phyloP scores from a whole-genome alignment of 2,113 vertebrate genomes.

The Dascyllus trimaculatus region DNA sequence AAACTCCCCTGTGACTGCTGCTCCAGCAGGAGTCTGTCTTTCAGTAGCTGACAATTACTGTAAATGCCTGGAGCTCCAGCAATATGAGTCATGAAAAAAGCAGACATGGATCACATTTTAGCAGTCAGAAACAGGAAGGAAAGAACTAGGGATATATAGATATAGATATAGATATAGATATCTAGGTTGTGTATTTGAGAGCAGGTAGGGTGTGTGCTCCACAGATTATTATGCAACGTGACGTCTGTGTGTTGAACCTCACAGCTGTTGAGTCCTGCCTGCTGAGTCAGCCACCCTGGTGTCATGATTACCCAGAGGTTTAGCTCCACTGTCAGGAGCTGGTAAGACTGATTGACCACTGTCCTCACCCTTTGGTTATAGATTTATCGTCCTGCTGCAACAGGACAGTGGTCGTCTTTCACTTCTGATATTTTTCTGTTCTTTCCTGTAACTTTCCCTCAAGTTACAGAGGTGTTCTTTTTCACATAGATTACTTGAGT shows the following conservation, averaged over 20 bases:
- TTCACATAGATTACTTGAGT: too few species aligned
- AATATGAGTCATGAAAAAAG: constrained; percentile 5
- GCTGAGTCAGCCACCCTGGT: constrained; percentile 48
- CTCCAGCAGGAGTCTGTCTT: background rate
- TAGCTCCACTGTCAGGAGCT: constrained; percentile 8
- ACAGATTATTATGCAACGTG: constrained; percentile 9
- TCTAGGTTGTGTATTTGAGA: too few species aligned
- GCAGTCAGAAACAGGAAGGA: background rate
- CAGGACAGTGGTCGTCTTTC: background rate
- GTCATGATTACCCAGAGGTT: constrained; percentile 17
- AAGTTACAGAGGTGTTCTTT: background rate
- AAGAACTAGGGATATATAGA: background rate
- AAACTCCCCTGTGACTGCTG: background rate
- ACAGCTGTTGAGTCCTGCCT: constrained; percentile 19
- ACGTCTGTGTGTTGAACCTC: constrained; percentile 5
- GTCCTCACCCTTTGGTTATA: background rate
- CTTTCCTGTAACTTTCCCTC: background rate
- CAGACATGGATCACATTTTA: background rate
- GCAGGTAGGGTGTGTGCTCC: background rate
- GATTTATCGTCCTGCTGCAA: background rate
- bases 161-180: too few species aligned
- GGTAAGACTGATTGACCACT: background rate
- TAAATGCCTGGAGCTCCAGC: background rate
- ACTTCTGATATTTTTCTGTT: too few species aligned
- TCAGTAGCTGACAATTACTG: constrained; percentile 1